A percentile compares a stretch with the other conserved stretches of the same genome.
Evolutionary conservation across 2,888 invertebrate genomes (phyloP).

Genomic region (Laspeyria flexula): DNA sequence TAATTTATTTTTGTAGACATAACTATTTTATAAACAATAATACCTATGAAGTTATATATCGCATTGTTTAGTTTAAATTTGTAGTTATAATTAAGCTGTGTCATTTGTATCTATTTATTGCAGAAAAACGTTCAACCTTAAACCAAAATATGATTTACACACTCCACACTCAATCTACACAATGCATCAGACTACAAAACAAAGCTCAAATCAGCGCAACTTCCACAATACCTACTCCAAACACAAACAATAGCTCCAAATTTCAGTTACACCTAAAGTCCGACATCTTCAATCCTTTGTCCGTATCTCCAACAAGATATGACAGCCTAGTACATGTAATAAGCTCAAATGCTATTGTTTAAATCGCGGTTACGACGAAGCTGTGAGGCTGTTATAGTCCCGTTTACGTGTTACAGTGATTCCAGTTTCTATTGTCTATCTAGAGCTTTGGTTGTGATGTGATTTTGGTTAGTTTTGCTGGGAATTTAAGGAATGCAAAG

Average conservation of each 20-base stretch:
- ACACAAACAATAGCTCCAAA: constrained; percentile 4
- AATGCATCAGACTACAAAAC: neutral
- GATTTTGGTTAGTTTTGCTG: constrained; percentile 16
- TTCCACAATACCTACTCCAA: constrained; percentile 28
- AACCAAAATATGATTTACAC: no score
- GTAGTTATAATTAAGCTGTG: no score
- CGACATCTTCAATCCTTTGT: constrained; percentile 40
- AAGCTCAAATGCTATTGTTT: constrained; percentile 64
- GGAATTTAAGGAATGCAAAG: constrained; percentile 13
- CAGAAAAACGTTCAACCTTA: no score
- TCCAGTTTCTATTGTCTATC: constrained; percentile 41
- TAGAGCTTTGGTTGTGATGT: constrained; percentile 20
- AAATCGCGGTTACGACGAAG: constrained; percentile 48
- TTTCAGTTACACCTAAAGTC: constrained; percentile 22
- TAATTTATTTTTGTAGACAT: no score
- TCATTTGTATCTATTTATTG: no score
- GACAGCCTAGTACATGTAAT: constrained; percentile 53
- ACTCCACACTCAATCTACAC: neutral
- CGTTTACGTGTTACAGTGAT: constrained; percentile 39
- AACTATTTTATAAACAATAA: no score
- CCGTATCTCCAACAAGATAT: constrained; percentile 33
- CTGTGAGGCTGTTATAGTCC: constrained; percentile 20
- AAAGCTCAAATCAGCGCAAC: constrained; percentile 2
- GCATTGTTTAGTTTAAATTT: no score
- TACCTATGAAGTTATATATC: no score